Base-by-base conservation (phyloP, 2,113 vertebrate genomes). In the Melanerpes formicivorus region DNA sequence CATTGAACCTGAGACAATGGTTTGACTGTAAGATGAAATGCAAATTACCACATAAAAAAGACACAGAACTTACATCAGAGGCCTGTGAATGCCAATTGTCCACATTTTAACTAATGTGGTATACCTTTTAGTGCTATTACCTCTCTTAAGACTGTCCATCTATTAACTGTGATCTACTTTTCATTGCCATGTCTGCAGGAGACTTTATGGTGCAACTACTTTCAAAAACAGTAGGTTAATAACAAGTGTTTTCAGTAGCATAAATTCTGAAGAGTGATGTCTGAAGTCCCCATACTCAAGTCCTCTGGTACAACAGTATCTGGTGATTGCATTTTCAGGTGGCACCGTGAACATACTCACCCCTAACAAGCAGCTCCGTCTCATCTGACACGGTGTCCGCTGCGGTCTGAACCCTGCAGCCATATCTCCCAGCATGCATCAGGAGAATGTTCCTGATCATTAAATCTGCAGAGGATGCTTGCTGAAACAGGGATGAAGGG, bases 361-460 rank as follows among this genome's bases (percentile, higher is more conserved):
- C 99, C 98, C 99, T 98, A 70, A 99, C 99, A 63, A 99, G 98
- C 93, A 99, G 98, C 93, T 99, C 98, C 4, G 99, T 98, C 95
- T 99, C 99, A 42, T 98, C 98, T 42, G 98, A 98, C 84, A 99
- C 98, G 2, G 97, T 97, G 97, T 99, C 99, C 5, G 99, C 99
- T 79, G 98, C 98, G 19, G 99, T 99, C 97, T 99, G 98, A 73
- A 98, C 98, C 96, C 98, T 98, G 97, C 99, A 99, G 54, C 98
- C 98, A 1, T 99, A 99, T 96, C 98, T 98, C 92, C 99, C 99
- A 59, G 99, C 99, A 93, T 99, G 99, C 98, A 98, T 98, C 98
- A 99, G 97, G 90, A 99, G 98, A 96, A 99, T 99, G 97, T 98
- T 99, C 95, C 99, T 98, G 97, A 99, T 99, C 99, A 99, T 99